A percentile compares a stretch with the other conserved stretches of the same genome.
These are phyloP conservation scores for Asbolus verrucosus DNA, from an alignment of 1,140 invertebrate species.

Conservation along the genomic window DNA sequence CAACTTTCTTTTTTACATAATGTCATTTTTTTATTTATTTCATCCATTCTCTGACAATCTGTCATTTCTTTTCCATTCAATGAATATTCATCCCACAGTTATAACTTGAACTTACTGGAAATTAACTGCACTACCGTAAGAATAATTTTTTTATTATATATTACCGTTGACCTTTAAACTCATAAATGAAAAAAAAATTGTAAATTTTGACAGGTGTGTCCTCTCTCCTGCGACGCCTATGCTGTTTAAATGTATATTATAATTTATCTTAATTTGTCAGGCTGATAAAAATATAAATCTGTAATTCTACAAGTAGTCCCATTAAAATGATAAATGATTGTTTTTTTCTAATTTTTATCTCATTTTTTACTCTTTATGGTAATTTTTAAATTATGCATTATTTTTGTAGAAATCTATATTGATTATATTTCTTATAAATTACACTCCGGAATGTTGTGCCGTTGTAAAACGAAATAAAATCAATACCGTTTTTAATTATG, in stretches of 20 bases:
- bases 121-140: too few relatives aligned
- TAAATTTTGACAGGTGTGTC: too few relatives aligned
- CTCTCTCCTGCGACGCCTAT: background rate
- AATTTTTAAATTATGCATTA: background rate
- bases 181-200: too few relatives aligned
- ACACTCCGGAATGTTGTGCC: conserved; percentile 15
- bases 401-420: conserved; percentile 8
- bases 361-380: background rate
- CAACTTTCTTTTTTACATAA: too few relatives aligned
- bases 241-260: background rate
- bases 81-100: too few relatives aligned
- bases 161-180: too few relatives aligned
- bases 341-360: conserved; percentile 6
- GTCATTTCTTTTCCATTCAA: too few relatives aligned
- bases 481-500: background rate
- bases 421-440: conserved; percentile 7
- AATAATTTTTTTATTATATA: too few relatives aligned
- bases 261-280: conserved; percentile 33
- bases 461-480: too few relatives aligned
- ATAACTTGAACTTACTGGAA: too few relatives aligned
- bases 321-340: conserved; percentile 18
- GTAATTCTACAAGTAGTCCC: conserved; percentile 16
- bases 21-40: too few relatives aligned
- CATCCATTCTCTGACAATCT: too few relatives aligned
- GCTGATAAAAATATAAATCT: conserved; percentile 12